phyloP scores from a whole-genome alignment of 2,888 invertebrate species.

The Drosophila fulvimacula region DNA sequence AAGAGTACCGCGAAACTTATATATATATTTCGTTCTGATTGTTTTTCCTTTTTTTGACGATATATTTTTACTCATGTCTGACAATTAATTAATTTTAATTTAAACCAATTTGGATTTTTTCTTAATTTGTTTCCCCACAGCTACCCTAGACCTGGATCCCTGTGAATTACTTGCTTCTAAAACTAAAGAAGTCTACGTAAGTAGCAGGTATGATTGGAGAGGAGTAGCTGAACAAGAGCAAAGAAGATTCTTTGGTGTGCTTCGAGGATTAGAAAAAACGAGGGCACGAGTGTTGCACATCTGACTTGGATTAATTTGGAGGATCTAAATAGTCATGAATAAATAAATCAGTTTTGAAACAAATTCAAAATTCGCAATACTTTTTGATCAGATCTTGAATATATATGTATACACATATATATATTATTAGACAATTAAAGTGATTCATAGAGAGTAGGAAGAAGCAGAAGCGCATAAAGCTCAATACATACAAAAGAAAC shows the following conservation, averaged over 20 bases:
- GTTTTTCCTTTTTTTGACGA: no score
- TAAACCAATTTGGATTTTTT: no score
- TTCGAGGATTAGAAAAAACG: no score
- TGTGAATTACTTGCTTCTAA: neutral
- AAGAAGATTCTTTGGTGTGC: neutral
- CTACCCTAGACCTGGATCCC: neutral
- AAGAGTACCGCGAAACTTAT: no score
- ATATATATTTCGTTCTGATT: no score
- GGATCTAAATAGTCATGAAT: no score
- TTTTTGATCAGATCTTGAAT: neutral
- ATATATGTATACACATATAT: neutral
- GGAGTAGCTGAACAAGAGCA: neutral
- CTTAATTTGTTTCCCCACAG: neutral
- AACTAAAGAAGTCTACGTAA: neutral
- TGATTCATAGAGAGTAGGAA: neutral
- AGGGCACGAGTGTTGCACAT: no score
- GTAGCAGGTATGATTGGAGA: no score
- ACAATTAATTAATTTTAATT: no score
- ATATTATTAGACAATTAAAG: neutral
- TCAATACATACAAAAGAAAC: conserved; percentile 22
- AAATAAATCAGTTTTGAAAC: no score
- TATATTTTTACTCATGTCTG: no score
- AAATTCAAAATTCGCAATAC: neutral
- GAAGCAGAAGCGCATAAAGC: conserved; percentile 34
- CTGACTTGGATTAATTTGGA: no score